Evolutionary conservation across 2,888 invertebrate genomes (phyloP), one percentile per base, ranked within the genome.

Genomic region (Aphodius granarius): DNA sequence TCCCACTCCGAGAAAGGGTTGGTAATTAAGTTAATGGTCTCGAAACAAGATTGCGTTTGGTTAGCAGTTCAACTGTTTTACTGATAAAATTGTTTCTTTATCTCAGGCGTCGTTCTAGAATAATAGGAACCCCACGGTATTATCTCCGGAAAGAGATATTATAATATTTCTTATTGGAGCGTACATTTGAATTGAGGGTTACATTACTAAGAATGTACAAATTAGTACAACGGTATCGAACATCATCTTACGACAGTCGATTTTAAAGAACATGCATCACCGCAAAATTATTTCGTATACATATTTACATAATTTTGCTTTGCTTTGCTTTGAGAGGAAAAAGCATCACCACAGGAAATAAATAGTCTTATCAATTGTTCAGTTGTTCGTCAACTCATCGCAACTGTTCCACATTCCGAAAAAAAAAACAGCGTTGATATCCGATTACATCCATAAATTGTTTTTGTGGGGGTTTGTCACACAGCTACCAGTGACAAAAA

Each of bases 31-130:
- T 87, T 86, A 87, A 87, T 87, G 87, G 87, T 85, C 86, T 84
- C 84, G 87, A 86, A 87, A 87, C 87, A 87, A 87, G 87, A 87
- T 87, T 87, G 87, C 86, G 85, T 86, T 86, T 81, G 86, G 86
- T 86, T 86, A 86, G 84, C 85, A 86, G 86, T 86, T 86, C 84
- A 86, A 86, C 86, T 85, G 86, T 85, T 86, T 83, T 82, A 82
- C 84, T 84, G 83, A 86, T 86, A 86, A 86, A 86, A 86, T 85
- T 86, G 85, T 85, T 86, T 84, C 86, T 86, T 86, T 86, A 86
- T 86, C 86, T 85, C 80, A 77, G 77, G 81, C 81, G 83, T 80
- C 81, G 81, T 81, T 68, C 20, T 6, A 80, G 83, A 82, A 82
- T 83, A 83, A 83, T 83, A 81, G 78, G 77, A 71, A 74, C 74